Evolutionary conservation across 2,888 invertebrate species (phyloP), one percentile per base, ranked within the genome.

Genomic region (Athripsodes cinereus): DNA sequence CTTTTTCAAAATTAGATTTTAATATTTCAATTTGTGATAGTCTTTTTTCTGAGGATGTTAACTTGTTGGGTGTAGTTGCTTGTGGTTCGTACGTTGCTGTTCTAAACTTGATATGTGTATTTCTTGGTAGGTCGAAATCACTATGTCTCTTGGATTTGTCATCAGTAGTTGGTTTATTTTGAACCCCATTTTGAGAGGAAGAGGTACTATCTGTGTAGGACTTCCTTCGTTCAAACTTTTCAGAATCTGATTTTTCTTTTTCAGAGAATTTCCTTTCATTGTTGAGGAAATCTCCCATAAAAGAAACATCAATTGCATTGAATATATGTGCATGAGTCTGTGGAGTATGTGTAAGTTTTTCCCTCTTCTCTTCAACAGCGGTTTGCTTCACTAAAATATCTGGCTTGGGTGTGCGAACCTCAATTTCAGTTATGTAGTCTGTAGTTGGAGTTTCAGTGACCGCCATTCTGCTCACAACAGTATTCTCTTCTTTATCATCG

Each of bases 391-490:
- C 26, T 6, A 10, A 26, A 40, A 13, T 13, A 64, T 72, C 80
- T 55, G 69, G 75, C 48, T 74, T 73, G 3, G 81, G 80, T 16
- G 83, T 81, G 1, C 82, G 72, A 0, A 88, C 87, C 72, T 87
- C 85, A 58, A 88, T 88, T 73, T 88, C 88, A 44, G 87, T 88
- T 31, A 88, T 80, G 67, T 86, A 87, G 22, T 85, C 84, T 66
- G 79, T 70, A 34, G 72, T 72, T 11, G 74, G 72, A 2, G 66
- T 65, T 6, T 48, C 26, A 26, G 56, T 53, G 2, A 52, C 49
- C 53, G 53, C 54, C 57, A 57, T 57, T 35, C 35, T 44, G 26
- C 21, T 52, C 13, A 50, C 54, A 13, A 52, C 48, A 1, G 52
- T 22, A 11, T 34, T 46, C 8, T 52, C 48, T 18, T 35, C 40